These are phyloP conservation scores for Tuberolachnus salignus DNA, from an alignment of 2,888 invertebrate species.

Conservation along the genomic window DNA sequence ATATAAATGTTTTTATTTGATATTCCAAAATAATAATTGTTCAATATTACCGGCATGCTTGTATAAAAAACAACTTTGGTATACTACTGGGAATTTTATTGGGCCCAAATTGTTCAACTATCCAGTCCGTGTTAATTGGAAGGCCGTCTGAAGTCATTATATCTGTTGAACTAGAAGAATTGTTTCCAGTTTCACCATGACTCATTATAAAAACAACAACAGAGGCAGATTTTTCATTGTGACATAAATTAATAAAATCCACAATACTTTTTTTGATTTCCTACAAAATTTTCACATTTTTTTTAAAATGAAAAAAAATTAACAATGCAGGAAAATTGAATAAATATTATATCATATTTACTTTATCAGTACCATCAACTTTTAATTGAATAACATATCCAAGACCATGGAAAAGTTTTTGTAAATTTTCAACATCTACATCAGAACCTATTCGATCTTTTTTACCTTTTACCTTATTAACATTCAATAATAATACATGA, in stretches of 20 bases:
- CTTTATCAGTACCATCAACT: conserved; percentile 42
- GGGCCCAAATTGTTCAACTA: conserved; percentile 70
- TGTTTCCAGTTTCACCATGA: conserved; percentile 54
- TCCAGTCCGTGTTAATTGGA: conserved; percentile 65
- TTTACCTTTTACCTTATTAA: conserved; percentile 34
- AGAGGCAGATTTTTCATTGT: conserved; percentile 38
- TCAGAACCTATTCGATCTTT: conserved; percentile 52
- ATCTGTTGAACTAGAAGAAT: conserved; percentile 58
- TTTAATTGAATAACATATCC: conserved; percentile 47
- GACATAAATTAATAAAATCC: conserved; percentile 29
- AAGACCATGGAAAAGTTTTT: conserved; percentile 53
- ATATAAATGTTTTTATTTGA: neutral
- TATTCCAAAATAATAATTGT: neutral
- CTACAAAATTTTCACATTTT: conserved; percentile 54
- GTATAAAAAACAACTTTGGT: conserved; percentile 77
- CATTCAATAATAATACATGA: conserved; percentile 56
- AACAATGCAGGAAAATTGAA: neutral
- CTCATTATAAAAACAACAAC: conserved; percentile 57
- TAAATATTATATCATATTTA: conserved; percentile 29
- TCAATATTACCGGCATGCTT: conserved; percentile 69
- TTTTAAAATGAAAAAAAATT: too few species aligned
- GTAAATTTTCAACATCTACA: conserved; percentile 50
- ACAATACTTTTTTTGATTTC: conserved; percentile 41
- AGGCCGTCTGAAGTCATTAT: conserved; percentile 61
- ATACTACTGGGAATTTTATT: conserved; percentile 65